Conservation (phyloP, 2,113 vertebrate species). For the Turdus rufiventris region DNA sequence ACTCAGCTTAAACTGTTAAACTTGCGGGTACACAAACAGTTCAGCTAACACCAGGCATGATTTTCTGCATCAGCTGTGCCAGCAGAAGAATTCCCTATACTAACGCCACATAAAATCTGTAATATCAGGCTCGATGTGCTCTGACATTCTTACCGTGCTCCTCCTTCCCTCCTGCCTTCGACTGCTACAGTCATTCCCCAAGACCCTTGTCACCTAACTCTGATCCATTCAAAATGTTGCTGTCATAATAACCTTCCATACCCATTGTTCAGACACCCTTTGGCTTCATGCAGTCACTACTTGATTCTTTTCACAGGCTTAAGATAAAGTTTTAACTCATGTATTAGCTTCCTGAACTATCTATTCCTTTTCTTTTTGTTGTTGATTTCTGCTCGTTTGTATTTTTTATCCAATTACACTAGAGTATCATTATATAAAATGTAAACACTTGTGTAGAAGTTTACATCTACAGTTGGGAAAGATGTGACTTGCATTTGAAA, state of each 20-base stretch:
- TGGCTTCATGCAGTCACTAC: neutral
- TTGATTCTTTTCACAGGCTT: constrained; percentile 36
- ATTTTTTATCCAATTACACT: neutral
- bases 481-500: constrained; percentile 41
- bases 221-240: constrained; percentile 31
- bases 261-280: constrained; percentile 34
- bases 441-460: constrained; percentile 33
- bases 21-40: neutral
- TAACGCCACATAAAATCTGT: neutral
- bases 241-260: constrained; percentile 61
- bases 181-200: neutral
- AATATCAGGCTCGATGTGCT: neutral
- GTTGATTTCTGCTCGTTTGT: neutral
- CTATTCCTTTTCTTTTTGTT: neutral
- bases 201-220: neutral
- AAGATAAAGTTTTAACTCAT: constrained; percentile 37
- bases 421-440: neutral
- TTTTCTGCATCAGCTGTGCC: neutral
- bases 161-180: neutral
- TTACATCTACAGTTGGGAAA: neutral
- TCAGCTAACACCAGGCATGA: neutral
- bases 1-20: neutral
- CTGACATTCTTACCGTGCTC: neutral
- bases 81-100: neutral
- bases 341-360: constrained; percentile 5